Conservation (phyloP, 1,140 invertebrate species). For the Physella acuta region DNA sequence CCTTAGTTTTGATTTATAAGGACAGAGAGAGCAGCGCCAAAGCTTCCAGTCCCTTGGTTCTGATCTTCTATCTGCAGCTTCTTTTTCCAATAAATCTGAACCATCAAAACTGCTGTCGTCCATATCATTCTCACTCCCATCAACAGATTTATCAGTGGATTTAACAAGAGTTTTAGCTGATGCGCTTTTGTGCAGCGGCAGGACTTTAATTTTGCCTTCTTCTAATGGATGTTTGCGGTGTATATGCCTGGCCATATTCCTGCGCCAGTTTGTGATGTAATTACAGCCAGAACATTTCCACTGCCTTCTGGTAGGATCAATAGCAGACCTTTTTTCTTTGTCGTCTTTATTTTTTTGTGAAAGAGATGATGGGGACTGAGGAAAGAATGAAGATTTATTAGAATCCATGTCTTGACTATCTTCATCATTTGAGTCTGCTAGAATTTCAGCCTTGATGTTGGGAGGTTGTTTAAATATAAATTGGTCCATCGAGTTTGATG, state of each 20-base stretch:
- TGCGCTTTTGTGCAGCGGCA: not conserved
- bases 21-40: slow-evolving; percentile 54
- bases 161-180: not conserved
- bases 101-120: no score
- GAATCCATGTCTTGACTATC: not conserved
- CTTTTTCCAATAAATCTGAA: not conserved
- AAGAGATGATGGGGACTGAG: not conserved
- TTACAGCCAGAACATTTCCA: slow-evolving; percentile 56
- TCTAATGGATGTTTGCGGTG: slow-evolving; percentile 44
- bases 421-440: not conserved
- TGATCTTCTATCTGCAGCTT: not conserved
- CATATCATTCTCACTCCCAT: no score
- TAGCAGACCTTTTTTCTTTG: not conserved
- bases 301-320: slow-evolving; percentile 11
- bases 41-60: slow-evolving; percentile 26
- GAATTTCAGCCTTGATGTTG: slow-evolving; percentile 13
- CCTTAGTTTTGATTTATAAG: slow-evolving; percentile 39
- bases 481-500: not conserved
- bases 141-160: not conserved
- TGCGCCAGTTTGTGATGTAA: slow-evolving; percentile 56
- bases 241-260: slow-evolving; percentile 51
- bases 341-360: not conserved
- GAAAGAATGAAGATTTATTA: not conserved
- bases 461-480: slow-evolving; percentile 8
- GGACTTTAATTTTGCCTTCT: slow-evolving; percentile 4